Conservation (phyloP, 2,888 invertebrate species). For the Caenorhabditis angaria region DNA sequence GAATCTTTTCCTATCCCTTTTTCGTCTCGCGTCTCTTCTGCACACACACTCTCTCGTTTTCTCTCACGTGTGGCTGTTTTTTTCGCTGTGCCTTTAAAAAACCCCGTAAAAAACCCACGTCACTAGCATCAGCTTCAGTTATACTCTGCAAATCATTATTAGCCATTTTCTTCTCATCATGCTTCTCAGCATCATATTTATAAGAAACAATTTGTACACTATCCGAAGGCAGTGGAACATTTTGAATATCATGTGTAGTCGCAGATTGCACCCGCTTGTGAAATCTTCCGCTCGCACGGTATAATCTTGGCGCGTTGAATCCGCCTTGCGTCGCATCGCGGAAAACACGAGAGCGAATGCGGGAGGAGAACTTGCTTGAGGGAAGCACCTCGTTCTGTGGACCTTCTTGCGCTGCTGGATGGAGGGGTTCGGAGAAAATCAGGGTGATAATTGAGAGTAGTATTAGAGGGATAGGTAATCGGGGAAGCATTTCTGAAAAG, state of each 20-base stretch:
- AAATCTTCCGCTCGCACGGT: conserved; percentile 42
- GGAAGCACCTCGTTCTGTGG: conserved; percentile 41
- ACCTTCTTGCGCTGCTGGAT: conserved; percentile 37
- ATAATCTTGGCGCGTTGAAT: conserved; percentile 34
- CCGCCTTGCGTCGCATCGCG: conserved; percentile 43
- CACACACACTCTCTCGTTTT: too few relatives aligned
- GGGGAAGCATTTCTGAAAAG: too few relatives aligned
- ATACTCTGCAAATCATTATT: conserved; percentile 39
- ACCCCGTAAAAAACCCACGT: conserved; percentile 28
- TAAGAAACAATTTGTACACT: conserved; percentile 43
- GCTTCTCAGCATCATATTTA: conserved; percentile 51
- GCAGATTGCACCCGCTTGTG: conserved; percentile 46
- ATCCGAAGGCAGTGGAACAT: conserved; percentile 39
- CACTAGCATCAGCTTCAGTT: conserved; percentile 41
- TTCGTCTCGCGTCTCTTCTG: too few relatives aligned
- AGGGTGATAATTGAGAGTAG: too few relatives aligned
- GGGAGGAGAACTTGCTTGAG: conserved; percentile 10
- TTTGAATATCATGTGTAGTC: conserved; percentile 46
- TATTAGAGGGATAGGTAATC: too few relatives aligned
- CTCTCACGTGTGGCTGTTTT: too few relatives aligned
- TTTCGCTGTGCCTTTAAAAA: too few relatives aligned
- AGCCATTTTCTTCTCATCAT: conserved; percentile 52
- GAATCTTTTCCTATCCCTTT: too few relatives aligned
- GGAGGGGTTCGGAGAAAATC: too few relatives aligned
- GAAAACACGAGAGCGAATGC: conserved; percentile 33